A percentile compares a stretch with the other conserved stretches of the same genome.
These are phyloP conservation scores for Gastrophysa polygoni DNA, from an alignment of 2,888 invertebrate species.

Conservation along the genomic window DNA sequence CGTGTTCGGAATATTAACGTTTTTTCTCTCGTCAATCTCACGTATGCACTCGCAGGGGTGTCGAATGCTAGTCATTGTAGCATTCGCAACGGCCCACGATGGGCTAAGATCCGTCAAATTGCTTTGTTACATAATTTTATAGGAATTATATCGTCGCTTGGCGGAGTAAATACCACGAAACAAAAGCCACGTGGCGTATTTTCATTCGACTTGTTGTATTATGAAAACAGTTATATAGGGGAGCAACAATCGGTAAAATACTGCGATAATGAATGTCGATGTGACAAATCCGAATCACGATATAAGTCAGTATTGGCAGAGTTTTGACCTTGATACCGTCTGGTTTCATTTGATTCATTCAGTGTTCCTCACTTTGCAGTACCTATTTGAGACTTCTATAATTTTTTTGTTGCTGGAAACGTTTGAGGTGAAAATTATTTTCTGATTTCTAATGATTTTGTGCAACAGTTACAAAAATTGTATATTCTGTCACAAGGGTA, in stretches of 20 bases:
- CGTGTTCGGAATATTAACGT: constrained; percentile 54
- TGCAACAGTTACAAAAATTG: no score
- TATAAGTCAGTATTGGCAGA: no score
- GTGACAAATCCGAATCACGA: no score
- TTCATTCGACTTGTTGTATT: constrained; percentile 33
- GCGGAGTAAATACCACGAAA: constrained; percentile 42
- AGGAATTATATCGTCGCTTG: constrained; percentile 43
- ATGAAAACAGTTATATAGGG: constrained; percentile 21
- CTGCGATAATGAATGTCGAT: neutral
- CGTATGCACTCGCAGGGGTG: constrained; percentile 12
- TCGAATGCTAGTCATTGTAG: constrained; percentile 9
- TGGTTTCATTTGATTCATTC: no score
- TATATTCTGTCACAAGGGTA: no score
- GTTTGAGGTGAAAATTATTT: no score
- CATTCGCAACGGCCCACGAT: constrained; percentile 17
- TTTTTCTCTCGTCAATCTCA: constrained; percentile 27
- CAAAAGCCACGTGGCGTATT: constrained; percentile 43
- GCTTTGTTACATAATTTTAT: constrained; percentile 46
- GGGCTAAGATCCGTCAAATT: constrained; percentile 49
- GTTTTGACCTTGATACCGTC: no score
- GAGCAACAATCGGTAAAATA: neutral
- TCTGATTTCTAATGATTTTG: no score
- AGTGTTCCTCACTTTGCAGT: no score
- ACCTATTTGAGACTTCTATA: no score
- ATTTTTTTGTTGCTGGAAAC: no score